Evolutionary conservation across 1,140 invertebrate genomes (phyloP).

Genomic region (Epicauta chinensis): DNA sequence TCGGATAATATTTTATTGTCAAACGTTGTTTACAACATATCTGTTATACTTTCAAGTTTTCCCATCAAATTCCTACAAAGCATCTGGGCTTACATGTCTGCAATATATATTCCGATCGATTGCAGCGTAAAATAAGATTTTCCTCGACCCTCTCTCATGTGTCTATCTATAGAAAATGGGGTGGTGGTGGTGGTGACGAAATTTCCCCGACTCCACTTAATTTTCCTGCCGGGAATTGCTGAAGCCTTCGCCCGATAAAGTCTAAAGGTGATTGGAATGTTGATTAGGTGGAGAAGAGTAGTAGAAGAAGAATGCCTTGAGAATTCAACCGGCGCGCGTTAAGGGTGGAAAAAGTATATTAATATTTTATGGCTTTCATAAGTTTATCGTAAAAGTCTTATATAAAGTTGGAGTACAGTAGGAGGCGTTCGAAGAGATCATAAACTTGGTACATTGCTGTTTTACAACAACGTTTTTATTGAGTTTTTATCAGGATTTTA

Average conservation of each 20-base stretch:
- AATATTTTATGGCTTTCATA: constrained; percentile 37
- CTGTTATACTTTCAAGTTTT: constrained; percentile 9
- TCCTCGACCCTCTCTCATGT: constrained; percentile 15
- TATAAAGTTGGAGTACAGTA: constrained; percentile 22
- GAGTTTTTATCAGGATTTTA: constrained; percentile 24
- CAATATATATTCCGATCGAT: constrained; percentile 28
- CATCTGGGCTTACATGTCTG: constrained; percentile 22
- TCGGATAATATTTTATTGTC: no score
- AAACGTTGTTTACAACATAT: constrained; percentile 9
- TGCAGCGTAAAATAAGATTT: constrained; percentile 34
- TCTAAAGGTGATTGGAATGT: constrained; percentile 40
- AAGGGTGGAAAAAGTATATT: constrained; percentile 33
- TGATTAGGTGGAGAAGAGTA: constrained; percentile 35
- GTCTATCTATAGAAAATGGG: not conserved
- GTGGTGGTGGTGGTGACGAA: constrained; percentile 14
- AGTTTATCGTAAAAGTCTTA: constrained; percentile 36
- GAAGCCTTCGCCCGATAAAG: constrained; percentile 32
- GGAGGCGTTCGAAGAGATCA: constrained; percentile 16
- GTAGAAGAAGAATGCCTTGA: constrained; percentile 22
- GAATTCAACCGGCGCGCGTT: constrained; percentile 10
- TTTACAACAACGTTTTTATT: constrained; percentile 24
- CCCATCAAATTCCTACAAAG: constrained; percentile 13
- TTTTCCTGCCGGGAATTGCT: constrained; percentile 37
- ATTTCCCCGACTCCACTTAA: constrained; percentile 36
- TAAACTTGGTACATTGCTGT: constrained; percentile 18